A percentile compares a stretch with the other conserved stretches of the same genome.
These are phyloP conservation scores for Microtus richardsoni DNA, from an alignment of 2,113 vertebrate species.

Conservation along the genomic window DNA sequence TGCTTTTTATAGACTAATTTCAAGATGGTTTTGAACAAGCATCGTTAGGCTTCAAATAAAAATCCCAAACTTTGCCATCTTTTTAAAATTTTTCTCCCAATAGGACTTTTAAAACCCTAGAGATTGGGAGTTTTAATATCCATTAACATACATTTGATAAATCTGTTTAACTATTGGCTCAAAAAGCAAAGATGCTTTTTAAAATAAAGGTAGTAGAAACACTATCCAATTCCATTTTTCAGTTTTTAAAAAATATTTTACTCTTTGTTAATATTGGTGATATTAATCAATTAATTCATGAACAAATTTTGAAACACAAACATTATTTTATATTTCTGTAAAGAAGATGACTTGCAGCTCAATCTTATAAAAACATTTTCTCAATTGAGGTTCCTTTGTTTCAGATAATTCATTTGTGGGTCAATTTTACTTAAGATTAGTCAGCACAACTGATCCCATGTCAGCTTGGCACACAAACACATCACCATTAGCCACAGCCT, in stretches of 20 bases:
- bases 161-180: not conserved
- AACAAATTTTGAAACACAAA: not conserved
- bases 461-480: too few relatives aligned
- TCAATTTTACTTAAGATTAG: too few relatives aligned
- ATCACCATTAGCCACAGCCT: too few relatives aligned
- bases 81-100: slow-evolving; percentile 51
- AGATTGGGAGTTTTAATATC: slow-evolving; percentile 6
- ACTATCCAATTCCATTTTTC: not conserved
- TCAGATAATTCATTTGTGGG: too few relatives aligned
- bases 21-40: slow-evolving; percentile 80
- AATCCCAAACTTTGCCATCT: slow-evolving; percentile 55
- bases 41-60: slow-evolving; percentile 72
- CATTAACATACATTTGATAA: not conserved
- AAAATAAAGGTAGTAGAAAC: not conserved
- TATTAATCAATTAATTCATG: not conserved
- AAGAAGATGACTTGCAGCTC: too few relatives aligned
- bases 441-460: too few relatives aligned
- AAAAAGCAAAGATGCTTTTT: not conserved
- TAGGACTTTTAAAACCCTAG: slow-evolving; percentile 66
- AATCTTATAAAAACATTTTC: too few relatives aligned
- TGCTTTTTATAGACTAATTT: slow-evolving; percentile 84
- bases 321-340: not conserved
- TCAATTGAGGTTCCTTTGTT: too few relatives aligned
- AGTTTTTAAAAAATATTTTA: not conserved
- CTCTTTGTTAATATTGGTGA: not conserved